A percentile compares a stretch with the other conserved stretches of the same genome.
phyloP scores from a whole-genome alignment of 2,888 invertebrate genomes.

The Caradrina clavipalpis region DNA sequence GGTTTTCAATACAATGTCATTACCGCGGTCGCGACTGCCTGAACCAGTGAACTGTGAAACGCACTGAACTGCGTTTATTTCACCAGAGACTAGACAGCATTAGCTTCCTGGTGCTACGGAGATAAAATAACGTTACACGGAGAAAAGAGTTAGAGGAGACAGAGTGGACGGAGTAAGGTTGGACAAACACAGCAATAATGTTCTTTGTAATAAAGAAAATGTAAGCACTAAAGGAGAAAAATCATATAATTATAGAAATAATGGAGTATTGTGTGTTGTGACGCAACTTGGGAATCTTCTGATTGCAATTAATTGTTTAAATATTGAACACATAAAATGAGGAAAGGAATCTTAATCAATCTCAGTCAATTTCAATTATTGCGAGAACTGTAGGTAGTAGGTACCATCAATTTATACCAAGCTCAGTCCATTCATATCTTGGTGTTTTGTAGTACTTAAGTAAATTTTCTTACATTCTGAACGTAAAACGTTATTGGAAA shows the following conservation, averaged over 20 bases:
- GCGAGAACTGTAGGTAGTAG: too few relatives aligned
- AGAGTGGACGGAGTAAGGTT: background rate
- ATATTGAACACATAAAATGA: too few relatives aligned
- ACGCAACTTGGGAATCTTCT: background rate
- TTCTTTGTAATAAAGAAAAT: slow-evolving; percentile 7
- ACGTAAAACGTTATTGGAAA: too few relatives aligned
- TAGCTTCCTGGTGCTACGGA: slow-evolving; percentile 20
- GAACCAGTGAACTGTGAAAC: slow-evolving; percentile 48
- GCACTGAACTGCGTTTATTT: slow-evolving; percentile 40
- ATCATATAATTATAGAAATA: too few relatives aligned
- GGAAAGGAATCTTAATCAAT: background rate
- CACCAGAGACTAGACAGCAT: slow-evolving; percentile 9
- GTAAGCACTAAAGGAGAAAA: background rate
- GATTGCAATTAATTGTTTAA: background rate
- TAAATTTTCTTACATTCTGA: too few relatives aligned
- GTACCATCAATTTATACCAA: too few relatives aligned
- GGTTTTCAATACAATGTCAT: slow-evolving; percentile 19
- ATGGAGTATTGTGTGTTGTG: background rate
- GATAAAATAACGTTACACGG: slow-evolving; percentile 14
- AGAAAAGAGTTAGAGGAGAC: background rate
- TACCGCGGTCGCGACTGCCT: slow-evolving; percentile 11
- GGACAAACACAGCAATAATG: background rate
- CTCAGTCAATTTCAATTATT: background rate
- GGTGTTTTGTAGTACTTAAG: too few relatives aligned
- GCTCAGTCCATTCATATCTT: too few relatives aligned